Conservation (phyloP, 2,888 invertebrate species). For the Artemia sinica region DNA sequence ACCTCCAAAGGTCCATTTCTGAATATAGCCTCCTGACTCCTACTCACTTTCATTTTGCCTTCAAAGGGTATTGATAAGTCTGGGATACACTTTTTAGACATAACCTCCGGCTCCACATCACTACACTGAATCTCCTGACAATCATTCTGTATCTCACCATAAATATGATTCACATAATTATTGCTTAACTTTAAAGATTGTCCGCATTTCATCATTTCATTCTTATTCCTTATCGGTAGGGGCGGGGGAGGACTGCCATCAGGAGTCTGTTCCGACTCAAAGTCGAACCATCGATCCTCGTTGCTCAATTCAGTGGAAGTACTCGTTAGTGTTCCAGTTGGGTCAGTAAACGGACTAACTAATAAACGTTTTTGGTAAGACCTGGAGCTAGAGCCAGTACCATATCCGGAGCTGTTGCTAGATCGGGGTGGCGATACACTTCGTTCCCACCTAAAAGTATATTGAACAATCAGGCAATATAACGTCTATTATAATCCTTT, state of each 20-base stretch:
- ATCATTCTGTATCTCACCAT: constrained; percentile 11
- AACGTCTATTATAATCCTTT: background rate
- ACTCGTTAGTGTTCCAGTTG: constrained; percentile 41
- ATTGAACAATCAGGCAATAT: background rate
- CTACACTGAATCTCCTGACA: constrained; percentile 6
- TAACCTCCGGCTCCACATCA: background rate
- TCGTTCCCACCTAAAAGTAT: constrained; percentile 41
- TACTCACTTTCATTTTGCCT: background rate
- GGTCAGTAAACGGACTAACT: background rate
- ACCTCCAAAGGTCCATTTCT: background rate
- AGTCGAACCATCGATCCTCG: constrained; percentile 44
- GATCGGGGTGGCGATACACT: constrained; percentile 59
- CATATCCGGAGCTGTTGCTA: constrained; percentile 65
- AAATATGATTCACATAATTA: constrained; percentile 9
- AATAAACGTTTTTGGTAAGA: constrained; percentile 26
- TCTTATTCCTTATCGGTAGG: constrained; percentile 30
- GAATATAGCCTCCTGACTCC: constrained; percentile 10
- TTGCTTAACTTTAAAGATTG: background rate
- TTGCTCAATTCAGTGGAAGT: constrained; percentile 45
- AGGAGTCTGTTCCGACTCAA: constrained; percentile 27
- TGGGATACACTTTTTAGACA: constrained; percentile 1
- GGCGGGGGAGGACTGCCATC: constrained; percentile 35
- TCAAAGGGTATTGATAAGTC: background rate
- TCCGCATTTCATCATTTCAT: background rate
- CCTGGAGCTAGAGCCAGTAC: constrained; percentile 46